phyloP scores from a whole-genome alignment of 2,113 vertebrate genomes.

The Eretmodus cyanostictus region DNA sequence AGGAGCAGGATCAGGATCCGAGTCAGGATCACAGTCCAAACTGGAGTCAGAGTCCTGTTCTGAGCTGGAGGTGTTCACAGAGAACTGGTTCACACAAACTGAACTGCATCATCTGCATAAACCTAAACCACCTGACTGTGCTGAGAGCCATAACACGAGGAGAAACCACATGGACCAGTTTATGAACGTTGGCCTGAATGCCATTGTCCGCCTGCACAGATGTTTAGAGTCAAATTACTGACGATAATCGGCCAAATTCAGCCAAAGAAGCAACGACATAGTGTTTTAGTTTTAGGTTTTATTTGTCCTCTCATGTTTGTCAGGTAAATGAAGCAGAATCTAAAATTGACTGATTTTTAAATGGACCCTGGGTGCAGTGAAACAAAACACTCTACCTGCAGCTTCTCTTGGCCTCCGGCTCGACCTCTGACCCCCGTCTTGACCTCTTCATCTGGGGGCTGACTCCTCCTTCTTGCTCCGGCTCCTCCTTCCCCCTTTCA shows the following conservation, averaged over 20 bases:
- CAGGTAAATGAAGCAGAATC: not conserved
- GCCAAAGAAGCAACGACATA: not conserved
- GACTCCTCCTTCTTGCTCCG: not conserved
- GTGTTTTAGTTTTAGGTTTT: not conserved
- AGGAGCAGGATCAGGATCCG: not conserved
- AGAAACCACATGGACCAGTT: not conserved
- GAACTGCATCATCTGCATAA: not conserved
- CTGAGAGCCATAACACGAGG: not conserved
- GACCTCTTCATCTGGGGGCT: not conserved
- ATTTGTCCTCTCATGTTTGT: not conserved
- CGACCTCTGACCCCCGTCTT: not conserved
- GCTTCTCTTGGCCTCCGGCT: not conserved
- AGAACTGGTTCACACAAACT: not conserved
- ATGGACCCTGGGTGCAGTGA: not conserved
- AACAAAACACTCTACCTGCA: conserved; percentile 19
- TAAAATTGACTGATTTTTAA: not conserved
- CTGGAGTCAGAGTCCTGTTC: not conserved
- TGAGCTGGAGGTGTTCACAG: not conserved
- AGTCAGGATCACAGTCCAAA: not conserved
- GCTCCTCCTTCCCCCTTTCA: not conserved
- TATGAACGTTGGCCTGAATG: not conserved
- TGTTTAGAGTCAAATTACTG: not conserved
- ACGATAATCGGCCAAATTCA: not conserved
- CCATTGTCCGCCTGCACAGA: not conserved
- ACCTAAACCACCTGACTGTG: not conserved